Conservation (phyloP, 2,113 vertebrate species). For the Daphoenositta chrysoptera region DNA sequence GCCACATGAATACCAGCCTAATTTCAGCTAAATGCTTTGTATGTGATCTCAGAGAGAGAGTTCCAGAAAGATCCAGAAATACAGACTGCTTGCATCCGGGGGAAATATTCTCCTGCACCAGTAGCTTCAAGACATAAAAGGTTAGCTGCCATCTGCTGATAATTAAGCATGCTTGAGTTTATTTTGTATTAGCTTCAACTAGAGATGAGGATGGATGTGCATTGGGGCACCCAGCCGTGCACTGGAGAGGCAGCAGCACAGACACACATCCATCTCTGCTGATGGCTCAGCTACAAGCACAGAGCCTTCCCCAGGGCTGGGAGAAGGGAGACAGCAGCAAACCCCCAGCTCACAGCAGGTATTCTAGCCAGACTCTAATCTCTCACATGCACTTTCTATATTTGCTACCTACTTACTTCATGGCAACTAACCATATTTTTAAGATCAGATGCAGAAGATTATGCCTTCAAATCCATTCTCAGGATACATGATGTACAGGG, state of each 20-base stretch:
- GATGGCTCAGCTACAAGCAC: not conserved
- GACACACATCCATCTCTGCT: not conserved
- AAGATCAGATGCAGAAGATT: not conserved
- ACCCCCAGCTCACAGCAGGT: not conserved
- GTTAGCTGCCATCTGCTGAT: slow-evolving; percentile 12
- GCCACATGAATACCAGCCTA: not conserved
- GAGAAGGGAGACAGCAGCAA: not conserved
- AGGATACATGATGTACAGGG: not conserved
- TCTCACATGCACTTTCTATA: not conserved
- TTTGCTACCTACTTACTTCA: not conserved
- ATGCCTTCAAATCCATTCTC: not conserved
- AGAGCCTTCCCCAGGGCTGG: not conserved
- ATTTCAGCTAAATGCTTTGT: not conserved
- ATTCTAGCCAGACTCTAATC: not conserved
- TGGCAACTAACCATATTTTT: not conserved
- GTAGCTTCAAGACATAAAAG: not conserved
- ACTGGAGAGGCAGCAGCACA: not conserved
- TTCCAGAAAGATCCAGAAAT: not conserved
- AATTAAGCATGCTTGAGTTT: slow-evolving; percentile 4
- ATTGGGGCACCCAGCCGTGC: not conserved
- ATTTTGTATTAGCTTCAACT: not conserved
- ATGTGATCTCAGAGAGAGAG: not conserved
- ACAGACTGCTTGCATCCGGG: not conserved
- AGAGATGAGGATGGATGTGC: slow-evolving; percentile 2
- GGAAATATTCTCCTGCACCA: not conserved